Conservation (phyloP, 2,797 vertebrate genomes). For the Tauraco hartlaubi region DNA sequence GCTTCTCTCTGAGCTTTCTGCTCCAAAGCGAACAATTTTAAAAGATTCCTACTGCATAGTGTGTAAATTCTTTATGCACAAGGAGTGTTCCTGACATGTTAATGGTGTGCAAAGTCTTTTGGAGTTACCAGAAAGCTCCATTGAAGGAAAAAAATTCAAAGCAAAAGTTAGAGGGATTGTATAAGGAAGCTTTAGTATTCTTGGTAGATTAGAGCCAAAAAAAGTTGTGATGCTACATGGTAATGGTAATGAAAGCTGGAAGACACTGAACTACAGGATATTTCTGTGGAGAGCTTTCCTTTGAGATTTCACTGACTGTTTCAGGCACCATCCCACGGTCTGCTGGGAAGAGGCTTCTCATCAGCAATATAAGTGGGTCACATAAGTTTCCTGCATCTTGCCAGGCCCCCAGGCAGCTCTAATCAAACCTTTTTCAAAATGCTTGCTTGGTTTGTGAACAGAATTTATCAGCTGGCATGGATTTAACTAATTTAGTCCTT, state of each 20-base stretch:
- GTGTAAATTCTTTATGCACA: background rate
- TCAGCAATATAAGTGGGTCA: background rate
- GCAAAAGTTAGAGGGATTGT: background rate
- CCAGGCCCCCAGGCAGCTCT: slow-evolving; percentile 2
- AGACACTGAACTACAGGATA: background rate
- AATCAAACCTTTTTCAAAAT: slow-evolving; percentile 23
- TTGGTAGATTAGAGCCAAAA: background rate
- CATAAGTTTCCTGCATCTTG: background rate
- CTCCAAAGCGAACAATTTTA: background rate
- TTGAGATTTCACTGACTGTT: background rate
- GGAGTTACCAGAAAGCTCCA: background rate
- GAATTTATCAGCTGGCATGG: background rate
- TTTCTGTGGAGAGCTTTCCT: background rate
- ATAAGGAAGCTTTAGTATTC: background rate
- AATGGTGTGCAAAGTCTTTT: background rate
- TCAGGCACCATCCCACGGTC: background rate
- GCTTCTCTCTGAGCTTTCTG: background rate
- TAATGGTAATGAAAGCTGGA: background rate
- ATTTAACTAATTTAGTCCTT: slow-evolving; percentile 6
- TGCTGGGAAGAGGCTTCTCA: background rate
- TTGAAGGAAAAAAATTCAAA: background rate
- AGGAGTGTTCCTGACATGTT: background rate
- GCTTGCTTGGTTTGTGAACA: slow-evolving; percentile 1
- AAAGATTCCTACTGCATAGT: background rate
- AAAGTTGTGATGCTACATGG: background rate